Conservation (phyloP, 2,888 invertebrate species). For the Zaprionus lineosus region DNA sequence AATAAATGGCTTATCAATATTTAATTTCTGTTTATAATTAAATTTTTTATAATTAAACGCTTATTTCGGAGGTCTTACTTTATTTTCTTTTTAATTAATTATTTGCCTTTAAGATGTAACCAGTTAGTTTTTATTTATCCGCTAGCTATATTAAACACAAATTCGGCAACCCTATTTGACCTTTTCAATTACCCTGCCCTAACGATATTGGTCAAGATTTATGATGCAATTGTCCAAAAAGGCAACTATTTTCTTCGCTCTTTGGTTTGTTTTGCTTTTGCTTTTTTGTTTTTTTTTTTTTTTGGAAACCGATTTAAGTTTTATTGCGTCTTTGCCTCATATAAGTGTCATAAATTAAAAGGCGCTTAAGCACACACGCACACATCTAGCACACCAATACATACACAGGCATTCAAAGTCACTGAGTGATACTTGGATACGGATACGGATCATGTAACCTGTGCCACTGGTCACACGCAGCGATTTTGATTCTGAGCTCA, state of each 20-base stretch:
- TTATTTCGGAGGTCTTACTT: no score
- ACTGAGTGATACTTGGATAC: no score
- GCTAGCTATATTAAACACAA: no score
- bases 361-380: constrained; percentile 69
- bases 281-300: constrained; percentile 57
- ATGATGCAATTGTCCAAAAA: constrained; percentile 73
- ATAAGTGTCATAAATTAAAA: constrained; percentile 81
- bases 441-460: constrained; percentile 47
- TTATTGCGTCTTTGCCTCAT: constrained; percentile 69
- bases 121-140: no score
- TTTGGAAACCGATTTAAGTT: constrained; percentile 59
- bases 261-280: background rate
- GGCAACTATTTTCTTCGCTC: constrained; percentile 31
- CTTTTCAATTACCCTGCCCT: constrained; percentile 40
- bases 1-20: no score
- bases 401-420: background rate
- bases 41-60: no score
- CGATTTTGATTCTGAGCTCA: constrained; percentile 53
- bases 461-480: constrained; percentile 76
- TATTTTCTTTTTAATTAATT: no score
- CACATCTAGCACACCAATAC: constrained; percentile 3
- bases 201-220: constrained; percentile 69
- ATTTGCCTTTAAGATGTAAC: no score
- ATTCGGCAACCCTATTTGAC: constrained; percentile 36
- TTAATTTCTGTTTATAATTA: no score